Base-by-base conservation (phyloP, 1,140 invertebrate species). In the Ceratina australensis region DNA sequence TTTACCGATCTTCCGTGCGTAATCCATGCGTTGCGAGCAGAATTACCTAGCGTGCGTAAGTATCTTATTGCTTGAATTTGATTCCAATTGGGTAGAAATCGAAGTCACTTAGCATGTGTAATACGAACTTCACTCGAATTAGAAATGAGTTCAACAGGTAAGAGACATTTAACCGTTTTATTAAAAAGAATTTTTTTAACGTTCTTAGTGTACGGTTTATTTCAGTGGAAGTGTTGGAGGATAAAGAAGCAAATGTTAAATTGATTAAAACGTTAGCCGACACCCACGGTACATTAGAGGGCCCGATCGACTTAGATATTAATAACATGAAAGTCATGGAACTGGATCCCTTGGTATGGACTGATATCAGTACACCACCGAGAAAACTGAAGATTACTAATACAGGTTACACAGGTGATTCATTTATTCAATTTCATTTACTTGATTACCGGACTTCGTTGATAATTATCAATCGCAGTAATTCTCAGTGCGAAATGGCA, bases 321-420 rank as follows among this genome's bases (percentile, higher is more conserved):
- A 90, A 90, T 5, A 87, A 87, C 0, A 92, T 93, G 57, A 90
- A 86, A 52, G 79, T 84, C n/a, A 91, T 93, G 22, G 65, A 78
- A 20, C 88, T 93, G 24, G 92, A 93, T 18, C 87, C 90, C 59
- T 83, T 95, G 15, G 82, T 89, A 49, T 95, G 94, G 94, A 88
- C 88, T 71, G 92, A 94, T 82, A 93, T 93, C 57, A 92, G 94
- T 49, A 79, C 93, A 1, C 89, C 87, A 56, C 94, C 94, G 0
- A 93, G 93, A 73, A 94, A 94, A 90, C 84, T 94, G 50, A 94
- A 94, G 84, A 63, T 94, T 0, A 94, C 93, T 0, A 95, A 95
- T 79, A 94, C 93, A 3, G 94, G 94, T 59, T 92, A 92, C 66
- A 94, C 94, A 22, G 87, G 94, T 94, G n/a, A 68, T 78, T 18